Evolutionary conservation across 1,140 invertebrate species (phyloP), one percentile per base, ranked within the genome.

Genomic region (Achatina immaculata): DNA sequence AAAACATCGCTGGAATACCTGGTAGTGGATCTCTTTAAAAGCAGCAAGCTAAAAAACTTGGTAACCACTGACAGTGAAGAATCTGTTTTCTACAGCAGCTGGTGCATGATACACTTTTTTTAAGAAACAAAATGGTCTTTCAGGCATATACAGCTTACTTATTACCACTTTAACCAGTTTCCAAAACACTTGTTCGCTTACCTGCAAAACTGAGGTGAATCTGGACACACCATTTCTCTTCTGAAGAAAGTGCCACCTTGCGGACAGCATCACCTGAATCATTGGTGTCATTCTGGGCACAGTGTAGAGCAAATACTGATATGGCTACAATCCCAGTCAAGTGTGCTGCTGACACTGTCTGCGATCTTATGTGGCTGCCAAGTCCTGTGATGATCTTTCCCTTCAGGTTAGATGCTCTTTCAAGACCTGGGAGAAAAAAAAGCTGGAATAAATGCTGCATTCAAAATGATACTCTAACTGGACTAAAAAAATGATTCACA

Each of bases 321-420:
- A 96, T 94, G 43, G 94, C 93, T 28, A 94, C 92, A 93, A 96
- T 95, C 93, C 96, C 92, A 43, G 94, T 88, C n/a, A 96, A 91
- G 81, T 95, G 94, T 90, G 94, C 94, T 3, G 94, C 93, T 80
- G 93, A 94, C 76, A 96, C 95, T 86, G 94, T 95, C 86, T 96
- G 94, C 0, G 95, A 95, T 0, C 95, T 95, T 0, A 96, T 93
- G 55, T 95, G 93, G 0, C 95, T 93, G 2, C 95, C 95, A 74
- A 96, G 90, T 43, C 94, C 94, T 14, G 94, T 92, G n/a, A 93
- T 94, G 36, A 92, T 55, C 92, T 93, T 87, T 92, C 93, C 31
- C 94, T 92, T 85, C 40, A 95, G 91, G 1, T 92, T 90, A 24
- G 92, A 90, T 1, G 94, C 94, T 74, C 92, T 90, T 14, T 86